Percentiles rank a stretch among this genome's conserved stretches.
Conservation (phyloP, 2,797 vertebrate species). For the Rhinophrynus dorsalis region DNA sequence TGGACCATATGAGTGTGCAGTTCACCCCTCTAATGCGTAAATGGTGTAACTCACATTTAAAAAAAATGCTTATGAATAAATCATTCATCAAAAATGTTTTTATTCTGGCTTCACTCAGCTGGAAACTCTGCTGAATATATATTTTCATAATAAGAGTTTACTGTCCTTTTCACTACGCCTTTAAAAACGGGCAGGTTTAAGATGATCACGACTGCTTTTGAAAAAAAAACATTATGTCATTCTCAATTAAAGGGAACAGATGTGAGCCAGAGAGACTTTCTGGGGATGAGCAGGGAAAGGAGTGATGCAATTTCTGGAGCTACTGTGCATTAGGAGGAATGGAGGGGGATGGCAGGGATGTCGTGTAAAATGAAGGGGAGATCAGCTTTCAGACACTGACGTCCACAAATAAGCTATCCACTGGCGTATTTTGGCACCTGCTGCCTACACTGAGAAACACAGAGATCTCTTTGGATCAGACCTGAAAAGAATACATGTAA, state of each 20-base stretch:
- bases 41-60: no score
- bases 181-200: no score
- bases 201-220: no score
- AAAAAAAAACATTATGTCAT: slow-evolving; percentile 3
- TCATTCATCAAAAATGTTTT: no score
- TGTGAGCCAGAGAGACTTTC: slow-evolving; percentile 52
- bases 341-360: neutral
- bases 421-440: slow-evolving; percentile 28
- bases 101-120: no score
- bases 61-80: no score
- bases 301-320: slow-evolving; percentile 34
- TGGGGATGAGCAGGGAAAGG: slow-evolving; percentile 28
- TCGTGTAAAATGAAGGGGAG: slow-evolving; percentile 23
- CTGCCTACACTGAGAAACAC: slow-evolving; percentile 16
- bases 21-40: no score
- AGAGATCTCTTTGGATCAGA: slow-evolving; percentile 1
- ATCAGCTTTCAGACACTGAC: slow-evolving; percentile 47
- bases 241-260: neutral
- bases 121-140: no score
- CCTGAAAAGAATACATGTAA: neutral
- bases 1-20: no score
- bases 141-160: no score
- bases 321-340: slow-evolving; percentile 14
- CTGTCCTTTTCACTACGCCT: no score
- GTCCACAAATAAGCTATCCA: slow-evolving; percentile 35